phyloP scores from a whole-genome alignment of 2,113 vertebrate species.

The Tricholaema leucomelas region DNA sequence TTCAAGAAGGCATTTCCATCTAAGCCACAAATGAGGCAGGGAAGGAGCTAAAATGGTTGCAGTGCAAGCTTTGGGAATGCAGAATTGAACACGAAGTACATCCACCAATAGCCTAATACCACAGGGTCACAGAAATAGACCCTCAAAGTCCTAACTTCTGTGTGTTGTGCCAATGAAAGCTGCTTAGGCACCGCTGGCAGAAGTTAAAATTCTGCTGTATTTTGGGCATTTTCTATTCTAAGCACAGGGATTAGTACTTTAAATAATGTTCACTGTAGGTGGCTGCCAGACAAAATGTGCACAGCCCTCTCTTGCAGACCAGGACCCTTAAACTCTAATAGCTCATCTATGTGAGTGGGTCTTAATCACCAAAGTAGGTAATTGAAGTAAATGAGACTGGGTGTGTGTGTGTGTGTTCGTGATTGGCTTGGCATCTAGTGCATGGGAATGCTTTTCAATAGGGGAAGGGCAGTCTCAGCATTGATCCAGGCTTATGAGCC shows the following conservation, averaged over 20 bases:
- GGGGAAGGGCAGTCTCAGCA: background rate
- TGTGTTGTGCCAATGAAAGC: conserved; percentile 33
- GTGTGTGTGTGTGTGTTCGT: background rate
- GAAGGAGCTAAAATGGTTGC: conserved; percentile 15
- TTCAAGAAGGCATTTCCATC: background rate
- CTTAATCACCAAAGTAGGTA: background rate
- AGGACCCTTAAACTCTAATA: background rate
- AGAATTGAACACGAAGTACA: background rate
- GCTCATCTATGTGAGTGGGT: background rate
- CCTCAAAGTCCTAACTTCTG: background rate
- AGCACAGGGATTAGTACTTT: conserved; percentile 11
- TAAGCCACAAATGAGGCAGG: background rate
- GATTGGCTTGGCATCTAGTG: background rate
- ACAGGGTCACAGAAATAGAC: conserved; percentile 10
- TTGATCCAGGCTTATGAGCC: background rate
- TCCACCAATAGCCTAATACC: background rate
- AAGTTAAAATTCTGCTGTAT: conserved; percentile 3
- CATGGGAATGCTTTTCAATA: background rate
- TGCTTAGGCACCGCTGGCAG: background rate
- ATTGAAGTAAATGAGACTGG: background rate
- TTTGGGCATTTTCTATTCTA: conserved; percentile 51
- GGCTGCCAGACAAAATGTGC: background rate
- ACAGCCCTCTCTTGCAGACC: background rate
- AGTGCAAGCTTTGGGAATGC: background rate
- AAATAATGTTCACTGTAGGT: background rate